A percentile compares a stretch with the other conserved stretches of the same genome.
phyloP scores from a whole-genome alignment of 1,140 invertebrate genomes.

The Sycobia sp. region DNA sequence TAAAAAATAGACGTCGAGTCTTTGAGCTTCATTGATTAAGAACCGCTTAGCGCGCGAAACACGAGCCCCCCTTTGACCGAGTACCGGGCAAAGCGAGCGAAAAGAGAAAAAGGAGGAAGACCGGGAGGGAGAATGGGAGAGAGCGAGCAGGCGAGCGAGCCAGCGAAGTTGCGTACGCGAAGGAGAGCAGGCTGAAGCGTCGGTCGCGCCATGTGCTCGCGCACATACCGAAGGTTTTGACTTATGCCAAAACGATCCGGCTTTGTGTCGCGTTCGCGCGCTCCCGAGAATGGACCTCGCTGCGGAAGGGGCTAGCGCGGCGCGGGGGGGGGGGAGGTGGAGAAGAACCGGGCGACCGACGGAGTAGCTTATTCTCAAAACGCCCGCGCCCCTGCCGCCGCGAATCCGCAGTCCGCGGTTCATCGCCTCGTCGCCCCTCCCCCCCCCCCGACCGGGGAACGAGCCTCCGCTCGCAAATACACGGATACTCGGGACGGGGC shows the following conservation, averaged over 20 bases:
- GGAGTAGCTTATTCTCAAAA: constrained; percentile 28
- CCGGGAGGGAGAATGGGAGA: constrained; percentile 12
- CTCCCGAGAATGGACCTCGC: constrained; percentile 17
- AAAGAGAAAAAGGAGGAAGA: constrained; percentile 29
- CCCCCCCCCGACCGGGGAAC: constrained; percentile 49
- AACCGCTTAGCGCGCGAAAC: no score
- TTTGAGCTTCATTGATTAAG: no score
- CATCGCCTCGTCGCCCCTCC: constrained; percentile 8
- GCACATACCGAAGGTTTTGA: constrained; percentile 57
- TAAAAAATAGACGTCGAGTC: no score
- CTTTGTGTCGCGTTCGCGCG: constrained; percentile 52
- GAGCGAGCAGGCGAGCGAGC: no score
- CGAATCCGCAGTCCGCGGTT: constrained; percentile 24
- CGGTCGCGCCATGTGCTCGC: constrained; percentile 44
- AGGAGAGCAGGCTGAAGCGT: background rate
- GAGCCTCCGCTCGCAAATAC: constrained; percentile 45
- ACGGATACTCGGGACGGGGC: constrained; percentile 38
- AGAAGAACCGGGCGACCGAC: constrained; percentile 2
- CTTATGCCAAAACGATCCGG: constrained; percentile 60
- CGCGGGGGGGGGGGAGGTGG: constrained; percentile 4
- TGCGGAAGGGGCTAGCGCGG: background rate
- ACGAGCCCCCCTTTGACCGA: no score
- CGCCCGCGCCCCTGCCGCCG: background rate
- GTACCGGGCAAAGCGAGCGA: constrained; percentile 24
- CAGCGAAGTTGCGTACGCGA: no score